phyloP scores from a whole-genome alignment of 2,888 invertebrate genomes.

The Eretmocerus hayati region DNA sequence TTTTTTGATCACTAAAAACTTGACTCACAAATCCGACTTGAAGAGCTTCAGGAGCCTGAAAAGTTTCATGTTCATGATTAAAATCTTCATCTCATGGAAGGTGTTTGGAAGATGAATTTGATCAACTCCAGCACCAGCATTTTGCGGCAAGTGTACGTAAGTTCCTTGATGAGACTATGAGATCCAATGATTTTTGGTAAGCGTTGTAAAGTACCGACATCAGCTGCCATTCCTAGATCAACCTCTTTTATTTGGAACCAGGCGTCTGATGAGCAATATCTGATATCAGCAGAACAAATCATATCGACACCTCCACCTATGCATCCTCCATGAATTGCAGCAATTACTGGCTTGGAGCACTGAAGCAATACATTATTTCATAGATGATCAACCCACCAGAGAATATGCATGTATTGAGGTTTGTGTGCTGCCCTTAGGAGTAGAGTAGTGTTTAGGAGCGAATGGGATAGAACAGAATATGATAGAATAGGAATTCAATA shows the following conservation, averaged over 20 bases:
- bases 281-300: constrained; percentile 82
- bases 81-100: too few relatives aligned
- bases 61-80: too few relatives aligned
- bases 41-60: constrained; percentile 77
- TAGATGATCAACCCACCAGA: too few relatives aligned
- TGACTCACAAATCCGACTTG: constrained; percentile 76
- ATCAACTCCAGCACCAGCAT: too few relatives aligned
- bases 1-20: constrained; percentile 62
- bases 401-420: too few relatives aligned
- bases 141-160: constrained; percentile 80
- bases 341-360: constrained; percentile 87
- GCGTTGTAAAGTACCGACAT: constrained; percentile 89
- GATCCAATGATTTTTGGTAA: constrained; percentile 86
- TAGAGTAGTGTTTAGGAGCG: too few relatives aligned
- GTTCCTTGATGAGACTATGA: constrained; percentile 77
- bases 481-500: too few relatives aligned
- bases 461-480: too few relatives aligned
- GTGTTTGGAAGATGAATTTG: too few relatives aligned
- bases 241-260: constrained; percentile 90
- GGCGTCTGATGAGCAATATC: constrained; percentile 84
- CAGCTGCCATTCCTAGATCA: constrained; percentile 84
- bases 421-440: too few relatives aligned
- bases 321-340: constrained; percentile 80
- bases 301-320: constrained; percentile 89
- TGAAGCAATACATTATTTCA: too few relatives aligned